phyloP scores from a whole-genome alignment of 2,888 invertebrate species.

The Cerceris ruficornis region DNA sequence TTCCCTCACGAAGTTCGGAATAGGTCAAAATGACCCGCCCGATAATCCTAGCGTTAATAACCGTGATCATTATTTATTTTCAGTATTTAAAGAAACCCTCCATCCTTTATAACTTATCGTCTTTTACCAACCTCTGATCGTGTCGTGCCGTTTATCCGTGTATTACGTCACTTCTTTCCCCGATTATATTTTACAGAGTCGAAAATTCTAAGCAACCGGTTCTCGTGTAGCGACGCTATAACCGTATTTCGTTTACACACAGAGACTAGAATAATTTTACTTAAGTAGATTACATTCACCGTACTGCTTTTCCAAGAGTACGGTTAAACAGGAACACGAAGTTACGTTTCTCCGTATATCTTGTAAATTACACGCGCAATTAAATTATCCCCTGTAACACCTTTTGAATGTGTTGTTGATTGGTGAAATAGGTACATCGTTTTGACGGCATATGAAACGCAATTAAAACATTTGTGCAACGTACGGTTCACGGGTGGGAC shows the following conservation, averaged over 20 bases:
- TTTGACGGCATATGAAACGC: too few relatives aligned
- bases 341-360: background rate
- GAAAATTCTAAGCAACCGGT: conserved; percentile 10
- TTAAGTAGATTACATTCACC: conserved; percentile 41
- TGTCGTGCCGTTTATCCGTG: conserved; percentile 15
- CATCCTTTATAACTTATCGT: conserved; percentile 33
- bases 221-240: conserved; percentile 22
- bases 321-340: conserved; percentile 27
- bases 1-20: too few relatives aligned
- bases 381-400: background rate
- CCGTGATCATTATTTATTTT: background rate
- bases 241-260: conserved; percentile 27
- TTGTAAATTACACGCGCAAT: conserved; percentile 18
- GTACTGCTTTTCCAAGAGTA: conserved; percentile 22
- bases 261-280: conserved; percentile 39
- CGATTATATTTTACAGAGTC: conserved; percentile 17
- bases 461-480: too few relatives aligned
- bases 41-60: too few relatives aligned
- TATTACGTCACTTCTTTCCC: background rate
- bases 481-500: too few relatives aligned
- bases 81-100: conserved; percentile 13
- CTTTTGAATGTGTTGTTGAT: background rate
- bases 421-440: too few relatives aligned
- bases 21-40: too few relatives aligned
- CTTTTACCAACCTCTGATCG: conserved; percentile 10